Evolutionary conservation across 2,888 invertebrate species (phyloP).

Genomic region (Phaedon cochleariae): DNA sequence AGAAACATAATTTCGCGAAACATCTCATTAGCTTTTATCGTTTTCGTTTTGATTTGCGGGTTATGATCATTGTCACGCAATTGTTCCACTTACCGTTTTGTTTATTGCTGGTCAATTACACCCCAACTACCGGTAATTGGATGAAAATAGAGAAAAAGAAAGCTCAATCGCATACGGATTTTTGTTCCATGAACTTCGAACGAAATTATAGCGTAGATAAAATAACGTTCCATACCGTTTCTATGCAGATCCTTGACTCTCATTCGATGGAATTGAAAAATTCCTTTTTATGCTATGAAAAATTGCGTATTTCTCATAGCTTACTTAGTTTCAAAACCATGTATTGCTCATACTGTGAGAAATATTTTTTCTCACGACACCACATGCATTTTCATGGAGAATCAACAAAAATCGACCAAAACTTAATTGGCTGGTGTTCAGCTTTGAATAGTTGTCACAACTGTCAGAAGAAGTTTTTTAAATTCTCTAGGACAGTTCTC

Average conservation of each 20-base stretch:
- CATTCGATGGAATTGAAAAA: too few relatives aligned
- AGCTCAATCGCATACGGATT: neutral
- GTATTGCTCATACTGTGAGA: too few relatives aligned
- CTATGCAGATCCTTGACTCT: neutral
- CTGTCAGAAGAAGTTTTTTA: too few relatives aligned
- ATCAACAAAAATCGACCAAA: too few relatives aligned
- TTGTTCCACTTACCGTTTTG: conserved; percentile 22
- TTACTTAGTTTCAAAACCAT: too few relatives aligned
- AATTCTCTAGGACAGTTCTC: too few relatives aligned
- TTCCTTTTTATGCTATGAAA: too few relatives aligned
- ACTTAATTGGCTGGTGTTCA: too few relatives aligned
- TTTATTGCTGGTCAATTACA: neutral
- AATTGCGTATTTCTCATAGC: too few relatives aligned
- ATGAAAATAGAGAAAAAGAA: neutral
- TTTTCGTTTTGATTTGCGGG: conserved; percentile 31
- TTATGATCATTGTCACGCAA: conserved; percentile 39
- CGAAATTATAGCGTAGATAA: neutral
- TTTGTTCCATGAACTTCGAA: neutral
- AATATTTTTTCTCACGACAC: too few relatives aligned
- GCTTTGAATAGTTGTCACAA: too few relatives aligned
- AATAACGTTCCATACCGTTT: neutral
- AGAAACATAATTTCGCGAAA: conserved; percentile 20
- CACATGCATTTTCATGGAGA: too few relatives aligned
- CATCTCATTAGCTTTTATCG: conserved; percentile 43
- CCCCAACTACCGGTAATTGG: neutral